A percentile compares a stretch with the other conserved stretches of the same genome.
Conservation (phyloP, 1,140 invertebrate species). For the Tetramorium simillimum region DNA sequence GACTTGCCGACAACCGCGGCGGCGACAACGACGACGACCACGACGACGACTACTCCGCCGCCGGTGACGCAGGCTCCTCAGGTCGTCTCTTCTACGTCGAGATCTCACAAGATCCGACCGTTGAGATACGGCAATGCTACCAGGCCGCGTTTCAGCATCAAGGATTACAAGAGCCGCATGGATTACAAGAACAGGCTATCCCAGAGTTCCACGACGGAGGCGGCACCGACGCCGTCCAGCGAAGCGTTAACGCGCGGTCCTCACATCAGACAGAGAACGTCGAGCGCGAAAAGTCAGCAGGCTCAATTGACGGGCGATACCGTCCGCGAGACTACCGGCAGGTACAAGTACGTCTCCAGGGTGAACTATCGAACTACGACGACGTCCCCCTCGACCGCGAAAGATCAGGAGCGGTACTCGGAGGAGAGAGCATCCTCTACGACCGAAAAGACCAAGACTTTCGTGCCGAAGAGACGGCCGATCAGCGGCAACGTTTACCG, state of each 20-base stretch:
- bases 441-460: conserved; percentile 78
- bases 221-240: not conserved
- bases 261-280: conserved; percentile 58
- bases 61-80: conserved; percentile 1
- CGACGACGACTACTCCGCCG: conserved; percentile 66
- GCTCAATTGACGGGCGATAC: conserved; percentile 32
- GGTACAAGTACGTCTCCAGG: conserved; percentile 81
- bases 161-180: conserved; percentile 84
- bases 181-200: conserved; percentile 81
- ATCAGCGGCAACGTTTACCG: conserved; percentile 77
- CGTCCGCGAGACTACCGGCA: conserved; percentile 72
- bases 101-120: conserved; percentile 78
- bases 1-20: conserved; percentile 26
- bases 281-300: conserved; percentile 68
- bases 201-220: conserved; percentile 64
- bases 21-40: conserved; percentile 54
- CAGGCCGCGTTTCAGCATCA: conserved; percentile 82
- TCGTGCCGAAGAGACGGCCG: conserved; percentile 78
- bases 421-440: conserved; percentile 31
- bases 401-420: conserved; percentile 41
- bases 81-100: conserved; percentile 55
- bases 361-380: conserved; percentile 77
- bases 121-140: conserved; percentile 80
- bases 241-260: not conserved
- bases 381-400: conserved; percentile 62